Evolutionary conservation across 2,113 vertebrate species (phyloP).

Genomic region (Montifringilla adamsi): DNA sequence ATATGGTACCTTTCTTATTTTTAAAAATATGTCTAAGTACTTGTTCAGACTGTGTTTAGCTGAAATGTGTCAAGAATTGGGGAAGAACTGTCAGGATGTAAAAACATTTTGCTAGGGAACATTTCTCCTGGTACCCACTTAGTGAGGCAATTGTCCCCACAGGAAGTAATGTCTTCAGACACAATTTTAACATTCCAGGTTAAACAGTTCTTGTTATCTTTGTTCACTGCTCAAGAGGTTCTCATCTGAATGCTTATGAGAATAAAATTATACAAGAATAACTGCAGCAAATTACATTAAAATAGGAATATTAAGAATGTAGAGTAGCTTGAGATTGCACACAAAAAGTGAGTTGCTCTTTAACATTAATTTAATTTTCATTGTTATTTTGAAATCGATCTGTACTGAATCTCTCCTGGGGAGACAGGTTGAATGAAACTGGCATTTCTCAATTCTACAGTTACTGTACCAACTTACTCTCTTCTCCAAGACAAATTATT

Average conservation of each 20-base stretch:
- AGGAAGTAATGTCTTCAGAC: not conserved
- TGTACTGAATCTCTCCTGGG: not conserved
- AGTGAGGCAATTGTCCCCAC: not conserved
- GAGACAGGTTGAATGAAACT: not conserved
- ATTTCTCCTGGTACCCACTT: not conserved
- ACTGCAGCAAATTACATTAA: constrained; percentile 1
- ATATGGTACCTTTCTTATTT: not conserved
- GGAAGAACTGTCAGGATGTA: not conserved
- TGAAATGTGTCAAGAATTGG: not conserved
- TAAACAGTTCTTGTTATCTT: not conserved
- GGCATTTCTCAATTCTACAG: not conserved
- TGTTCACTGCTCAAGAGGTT: not conserved
- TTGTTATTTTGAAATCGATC: not conserved
- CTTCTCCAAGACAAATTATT: not conserved
- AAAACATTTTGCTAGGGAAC: not conserved
- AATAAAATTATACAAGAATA: not conserved
- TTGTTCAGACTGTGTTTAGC: not conserved
- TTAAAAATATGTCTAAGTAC: not conserved
- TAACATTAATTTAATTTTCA: not conserved
- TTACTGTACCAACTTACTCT: not conserved
- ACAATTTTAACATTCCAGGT: not conserved
- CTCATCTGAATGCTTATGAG: not conserved
- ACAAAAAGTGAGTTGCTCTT: not conserved
- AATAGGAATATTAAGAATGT: not conserved
- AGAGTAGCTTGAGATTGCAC: not conserved